Base-by-base conservation (phyloP, 2,888 invertebrate genomes). In the Drosophila neutralis region DNA sequence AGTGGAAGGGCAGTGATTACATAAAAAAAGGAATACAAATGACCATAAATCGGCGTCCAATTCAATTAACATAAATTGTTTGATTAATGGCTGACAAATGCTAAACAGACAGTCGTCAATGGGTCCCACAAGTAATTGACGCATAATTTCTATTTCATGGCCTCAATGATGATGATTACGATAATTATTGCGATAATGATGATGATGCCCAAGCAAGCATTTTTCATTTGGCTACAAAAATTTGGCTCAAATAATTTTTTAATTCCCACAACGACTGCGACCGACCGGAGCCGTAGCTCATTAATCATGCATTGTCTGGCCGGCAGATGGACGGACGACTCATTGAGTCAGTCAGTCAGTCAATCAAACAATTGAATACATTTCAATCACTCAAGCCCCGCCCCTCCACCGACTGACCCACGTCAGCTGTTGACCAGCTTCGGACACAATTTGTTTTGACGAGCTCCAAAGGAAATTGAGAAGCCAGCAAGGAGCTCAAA, bases 301-400 rank as follows among this genome's bases (percentile, higher is more conserved):
- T 85, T 85, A 85, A 85, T 85, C 85, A 85, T 78, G 83, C 73
- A 86, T 83, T 90, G 81, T 89, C 59, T 74, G 76, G 72, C 57
- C 15, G 58, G 54, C 60, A 33, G 54, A 31, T 11, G 11, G 60
- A 53, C 21, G 21, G 36, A 31, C 42, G 60, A 61, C 69, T 52
- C 65, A 63, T 67, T 65, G 67, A 69, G 63, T 69, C 62, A 52
- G 27, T 58, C 78, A 78, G 64, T 68, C 78, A 83, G 76, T 90
- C 77, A 82, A 88, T 85, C 90, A 77, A 72, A 74, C 89, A 90
- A 90, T 90, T 89, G 85, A 85, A 89, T 89, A 87, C 89, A 80
- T 86, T 83, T 85, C 87, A 90, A 85, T 90, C 89, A 85, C 86
- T 80, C 77, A 62, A 69, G 75, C 52, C 27, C 10, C 31, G 29